Evolutionary conservation across 1,140 invertebrate genomes (phyloP).

Genomic region (Trichonephila clavipes): DNA sequence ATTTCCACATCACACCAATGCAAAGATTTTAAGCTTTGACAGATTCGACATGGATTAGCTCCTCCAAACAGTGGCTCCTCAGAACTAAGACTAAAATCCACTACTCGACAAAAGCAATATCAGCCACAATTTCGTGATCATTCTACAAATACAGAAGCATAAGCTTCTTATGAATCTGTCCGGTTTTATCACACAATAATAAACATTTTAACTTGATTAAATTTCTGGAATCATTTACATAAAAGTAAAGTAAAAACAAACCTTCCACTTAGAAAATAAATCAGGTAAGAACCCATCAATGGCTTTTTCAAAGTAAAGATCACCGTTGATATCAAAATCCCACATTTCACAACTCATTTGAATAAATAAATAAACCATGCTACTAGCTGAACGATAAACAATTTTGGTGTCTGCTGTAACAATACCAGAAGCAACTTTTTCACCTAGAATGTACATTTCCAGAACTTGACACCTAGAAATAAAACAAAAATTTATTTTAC

Average conservation of each 20-base stretch:
- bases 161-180: too few species aligned
- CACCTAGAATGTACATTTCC: slow-evolving; percentile 98
- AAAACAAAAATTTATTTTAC: background rate
- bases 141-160: too few species aligned
- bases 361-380: slow-evolving; percentile 97
- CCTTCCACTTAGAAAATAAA: slow-evolving; percentile 98
- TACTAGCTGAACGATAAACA: slow-evolving; percentile 97
- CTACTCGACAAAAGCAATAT: too few species aligned
- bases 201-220: background rate
- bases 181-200: background rate
- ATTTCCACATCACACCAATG: too few species aligned
- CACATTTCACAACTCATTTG: slow-evolving; percentile 99
- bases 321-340: slow-evolving; percentile 99
- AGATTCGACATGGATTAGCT: too few species aligned
- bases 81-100: too few species aligned
- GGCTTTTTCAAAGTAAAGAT: slow-evolving; percentile 92
- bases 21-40: too few species aligned
- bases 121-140: too few species aligned
- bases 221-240: background rate
- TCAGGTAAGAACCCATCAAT: slow-evolving; percentile 98
- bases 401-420: slow-evolving; percentile 97
- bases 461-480: slow-evolving; percentile 88
- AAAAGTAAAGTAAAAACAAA: slow-evolving; percentile 78
- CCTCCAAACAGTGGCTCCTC: too few species aligned
- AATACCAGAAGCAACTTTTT: slow-evolving; percentile 95